Percentiles rank a stretch among this genome's conserved stretches.
Conservation (phyloP, 2,888 invertebrate genomes). For the Zonitis immaculata region DNA sequence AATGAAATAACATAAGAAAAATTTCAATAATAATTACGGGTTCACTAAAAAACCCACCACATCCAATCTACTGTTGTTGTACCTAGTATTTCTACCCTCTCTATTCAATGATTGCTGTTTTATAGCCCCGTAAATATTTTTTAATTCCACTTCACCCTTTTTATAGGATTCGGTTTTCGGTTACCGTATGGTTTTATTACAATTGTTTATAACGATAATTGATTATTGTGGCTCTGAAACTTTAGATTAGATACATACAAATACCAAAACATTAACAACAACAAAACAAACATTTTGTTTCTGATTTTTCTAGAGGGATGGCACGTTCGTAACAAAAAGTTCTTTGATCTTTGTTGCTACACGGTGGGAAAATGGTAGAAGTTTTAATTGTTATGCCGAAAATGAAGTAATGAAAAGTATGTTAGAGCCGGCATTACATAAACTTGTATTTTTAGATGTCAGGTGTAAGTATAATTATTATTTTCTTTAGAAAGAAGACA, state of each 20-base stretch:
- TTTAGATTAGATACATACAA: no score
- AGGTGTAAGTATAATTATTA: no score
- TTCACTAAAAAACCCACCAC: constrained; percentile 6
- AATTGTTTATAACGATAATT: not conserved
- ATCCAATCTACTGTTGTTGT: constrained; percentile 5
- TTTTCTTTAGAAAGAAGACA: no score
- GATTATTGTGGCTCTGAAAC: no score
- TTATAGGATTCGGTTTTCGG: not conserved
- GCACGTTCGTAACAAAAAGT: constrained; percentile 75
- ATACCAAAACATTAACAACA: not conserved
- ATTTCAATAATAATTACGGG: no score
- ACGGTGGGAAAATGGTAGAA: constrained; percentile 73
- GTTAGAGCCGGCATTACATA: constrained; percentile 70
- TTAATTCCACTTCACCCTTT: constrained; percentile 8
- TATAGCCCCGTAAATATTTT: constrained; percentile 16
- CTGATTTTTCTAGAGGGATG: constrained; percentile 58
- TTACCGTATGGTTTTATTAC: not conserved
- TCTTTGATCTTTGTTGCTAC: constrained; percentile 74
- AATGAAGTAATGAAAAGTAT: constrained; percentile 74
- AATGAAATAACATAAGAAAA: no score
- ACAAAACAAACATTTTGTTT: not conserved
- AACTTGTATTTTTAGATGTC: constrained; percentile 70
- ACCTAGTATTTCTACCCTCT: not conserved
- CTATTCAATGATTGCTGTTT: constrained; percentile 8
- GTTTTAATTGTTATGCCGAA: constrained; percentile 75